These are phyloP conservation scores for Cynodonichthys magdalenae DNA, from an alignment of 2,797 vertebrate genomes.

Conservation along the genomic window DNA sequence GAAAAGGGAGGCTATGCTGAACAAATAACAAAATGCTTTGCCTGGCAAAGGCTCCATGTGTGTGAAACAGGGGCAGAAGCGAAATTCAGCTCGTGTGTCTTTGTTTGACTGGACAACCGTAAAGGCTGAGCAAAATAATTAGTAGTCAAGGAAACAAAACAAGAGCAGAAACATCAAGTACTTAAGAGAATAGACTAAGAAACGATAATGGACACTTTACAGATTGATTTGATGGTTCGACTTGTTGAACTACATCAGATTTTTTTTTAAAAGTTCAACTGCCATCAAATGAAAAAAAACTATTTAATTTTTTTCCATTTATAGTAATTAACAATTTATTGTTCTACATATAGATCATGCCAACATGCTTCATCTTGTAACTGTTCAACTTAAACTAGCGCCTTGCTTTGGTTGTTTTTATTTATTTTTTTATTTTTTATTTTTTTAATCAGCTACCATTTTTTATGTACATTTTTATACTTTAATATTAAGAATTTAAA, in stretches of 20 bases:
- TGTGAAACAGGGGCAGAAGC: conserved; percentile 19
- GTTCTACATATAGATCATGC: too few species aligned
- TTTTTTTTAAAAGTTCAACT: too few species aligned
- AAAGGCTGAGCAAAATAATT: conserved; percentile 43
- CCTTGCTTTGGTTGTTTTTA: too few species aligned
- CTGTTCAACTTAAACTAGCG: too few species aligned
- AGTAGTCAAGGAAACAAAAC: conserved; percentile 27
- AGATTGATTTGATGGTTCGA: conserved; percentile 13
- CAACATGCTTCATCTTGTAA: too few species aligned
- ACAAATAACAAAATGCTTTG: conserved; percentile 53
- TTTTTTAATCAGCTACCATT: background rate
- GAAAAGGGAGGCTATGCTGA: conserved; percentile 61
- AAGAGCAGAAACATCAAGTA: conserved; percentile 23
- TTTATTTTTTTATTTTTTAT: too few species aligned
- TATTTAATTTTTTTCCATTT: too few species aligned
- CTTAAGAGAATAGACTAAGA: background rate
- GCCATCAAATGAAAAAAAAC: too few species aligned
- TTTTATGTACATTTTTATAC: background rate
- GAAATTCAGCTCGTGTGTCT: conserved; percentile 17
- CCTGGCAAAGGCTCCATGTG: conserved; percentile 9
- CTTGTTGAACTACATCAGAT: background rate
- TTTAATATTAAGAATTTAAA: conserved; percentile 13
- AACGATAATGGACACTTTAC: conserved; percentile 22
- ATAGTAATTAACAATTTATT: too few species aligned
- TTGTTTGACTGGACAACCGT: conserved; percentile 17